Percentiles rank a stretch among this genome's conserved stretches.
These are phyloP conservation scores for Pecten maximus DNA, from an alignment of 2,888 invertebrate genomes.

Conservation along the genomic window DNA sequence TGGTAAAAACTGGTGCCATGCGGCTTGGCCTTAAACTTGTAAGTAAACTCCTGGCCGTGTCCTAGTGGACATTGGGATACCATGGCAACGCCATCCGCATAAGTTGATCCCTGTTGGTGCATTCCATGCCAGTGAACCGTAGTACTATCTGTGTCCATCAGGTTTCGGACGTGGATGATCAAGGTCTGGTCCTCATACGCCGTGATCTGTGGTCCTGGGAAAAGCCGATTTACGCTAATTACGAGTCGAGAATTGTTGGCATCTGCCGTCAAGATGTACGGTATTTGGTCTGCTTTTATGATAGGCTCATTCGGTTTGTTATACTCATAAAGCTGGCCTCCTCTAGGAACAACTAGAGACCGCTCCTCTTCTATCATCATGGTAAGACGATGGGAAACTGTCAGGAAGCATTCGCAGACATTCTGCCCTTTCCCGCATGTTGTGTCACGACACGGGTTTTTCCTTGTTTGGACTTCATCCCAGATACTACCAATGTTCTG, in stretches of 20 bases:
- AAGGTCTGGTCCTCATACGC: slow-evolving; percentile 64
- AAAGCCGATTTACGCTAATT: slow-evolving; percentile 64
- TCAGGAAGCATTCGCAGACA: slow-evolving; percentile 56
- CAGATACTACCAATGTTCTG: neutral
- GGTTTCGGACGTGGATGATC: slow-evolving; percentile 58
- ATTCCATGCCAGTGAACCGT: slow-evolving; percentile 72
- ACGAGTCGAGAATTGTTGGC: slow-evolving; percentile 61
- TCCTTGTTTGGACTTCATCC: neutral
- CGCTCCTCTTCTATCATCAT: slow-evolving; percentile 55
- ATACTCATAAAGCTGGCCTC: slow-evolving; percentile 51
- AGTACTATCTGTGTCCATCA: slow-evolving; percentile 61
- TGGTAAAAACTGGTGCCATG: slow-evolving; percentile 68
- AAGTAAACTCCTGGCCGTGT: slow-evolving; percentile 64
- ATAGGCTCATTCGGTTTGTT: neutral
- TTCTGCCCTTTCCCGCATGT: neutral
- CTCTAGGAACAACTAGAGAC: slow-evolving; percentile 45
- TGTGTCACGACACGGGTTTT: neutral
- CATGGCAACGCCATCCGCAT: slow-evolving; percentile 70
- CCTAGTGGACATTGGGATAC: slow-evolving; percentile 70
- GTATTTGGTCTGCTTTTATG: neutral
- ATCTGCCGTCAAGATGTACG: slow-evolving; percentile 64
- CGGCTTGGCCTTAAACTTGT: slow-evolving; percentile 62
- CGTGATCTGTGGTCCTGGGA: slow-evolving; percentile 70
- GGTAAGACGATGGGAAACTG: slow-evolving; percentile 57
- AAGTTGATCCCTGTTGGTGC: slow-evolving; percentile 61